phyloP scores from a whole-genome alignment of 2,797 vertebrate species.

The Micrastur ruficollis region DNA sequence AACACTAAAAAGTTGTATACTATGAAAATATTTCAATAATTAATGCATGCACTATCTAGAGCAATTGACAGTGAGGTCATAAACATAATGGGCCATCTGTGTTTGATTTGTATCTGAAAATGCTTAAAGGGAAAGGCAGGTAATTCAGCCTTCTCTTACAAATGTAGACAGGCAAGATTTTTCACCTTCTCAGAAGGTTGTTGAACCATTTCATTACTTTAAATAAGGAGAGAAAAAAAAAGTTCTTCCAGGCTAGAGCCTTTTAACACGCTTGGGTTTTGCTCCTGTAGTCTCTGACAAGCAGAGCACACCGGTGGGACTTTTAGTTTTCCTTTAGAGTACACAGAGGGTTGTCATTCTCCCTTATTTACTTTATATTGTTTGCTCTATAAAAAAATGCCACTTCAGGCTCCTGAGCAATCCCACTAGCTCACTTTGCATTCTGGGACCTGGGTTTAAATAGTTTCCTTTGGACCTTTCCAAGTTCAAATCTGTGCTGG shows the following conservation, averaged over 20 bases:
- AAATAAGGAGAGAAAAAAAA: neutral
- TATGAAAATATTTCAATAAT: constrained; percentile 80
- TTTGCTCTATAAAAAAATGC: constrained; percentile 46
- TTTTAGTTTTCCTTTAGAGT: constrained; percentile 22
- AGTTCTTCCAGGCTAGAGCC: neutral
- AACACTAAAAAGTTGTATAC: constrained; percentile 73
- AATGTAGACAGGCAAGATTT: constrained; percentile 57
- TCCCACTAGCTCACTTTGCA: constrained; percentile 17
- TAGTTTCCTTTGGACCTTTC: constrained; percentile 45
- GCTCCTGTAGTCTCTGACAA: neutral
- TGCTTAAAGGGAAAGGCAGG: constrained; percentile 76
- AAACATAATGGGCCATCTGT: constrained; percentile 77
- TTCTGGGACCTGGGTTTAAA: constrained; percentile 39
- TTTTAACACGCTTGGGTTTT: neutral
- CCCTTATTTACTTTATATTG: constrained; percentile 55
- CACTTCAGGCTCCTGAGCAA: constrained; percentile 34
- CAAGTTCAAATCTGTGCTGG: constrained; percentile 21
- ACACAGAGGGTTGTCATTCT: constrained; percentile 14
- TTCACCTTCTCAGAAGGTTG: constrained; percentile 46
- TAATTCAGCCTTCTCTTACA: constrained; percentile 69
- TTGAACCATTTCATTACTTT: constrained; percentile 32
- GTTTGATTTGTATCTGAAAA: constrained; percentile 77
- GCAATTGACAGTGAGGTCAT: constrained; percentile 78
- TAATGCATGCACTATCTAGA: constrained; percentile 76
- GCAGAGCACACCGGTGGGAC: neutral